Evolutionary conservation across 2,888 invertebrate genomes (phyloP).

Genomic region (Pollenia griseotomentosa): DNA sequence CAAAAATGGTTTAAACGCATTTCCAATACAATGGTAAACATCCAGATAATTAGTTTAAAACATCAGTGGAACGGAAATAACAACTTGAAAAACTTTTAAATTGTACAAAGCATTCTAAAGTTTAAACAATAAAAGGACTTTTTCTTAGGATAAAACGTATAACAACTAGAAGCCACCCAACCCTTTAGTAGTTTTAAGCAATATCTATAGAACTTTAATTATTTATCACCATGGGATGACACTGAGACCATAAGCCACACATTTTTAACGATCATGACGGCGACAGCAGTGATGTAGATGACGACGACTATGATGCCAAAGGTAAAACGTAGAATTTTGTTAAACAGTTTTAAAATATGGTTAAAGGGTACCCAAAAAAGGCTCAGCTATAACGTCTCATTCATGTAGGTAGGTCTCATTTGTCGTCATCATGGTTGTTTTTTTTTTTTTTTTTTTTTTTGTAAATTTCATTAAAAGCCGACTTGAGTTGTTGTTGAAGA

Average conservation of each 20-base stretch:
- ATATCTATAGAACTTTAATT: conserved; percentile 57
- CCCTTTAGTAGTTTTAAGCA: conserved; percentile 28
- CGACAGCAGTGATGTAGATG: not conserved
- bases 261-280: conserved; percentile 50
- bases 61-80: conserved; percentile 43
- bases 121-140: conserved; percentile 41
- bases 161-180: conserved; percentile 50
- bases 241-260: conserved; percentile 63
- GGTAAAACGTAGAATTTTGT: conserved; percentile 41
- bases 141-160: conserved; percentile 10
- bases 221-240: conserved; percentile 70
- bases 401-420: conserved; percentile 77
- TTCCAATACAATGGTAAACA: conserved; percentile 67
- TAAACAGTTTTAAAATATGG: conserved; percentile 22
- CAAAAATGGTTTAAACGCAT: not conserved
- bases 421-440: conserved; percentile 69
- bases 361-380: conserved; percentile 8
- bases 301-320: conserved; percentile 43
- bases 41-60: conserved; percentile 74
- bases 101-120: conserved; percentile 12
- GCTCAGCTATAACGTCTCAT: conserved; percentile 65
- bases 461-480: conserved; percentile 60
- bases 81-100: conserved; percentile 34
- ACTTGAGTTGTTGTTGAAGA: conserved; percentile 41
- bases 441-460: conserved; percentile 38